These are phyloP conservation scores for Nipponia nippon DNA, from an alignment of 2,113 vertebrate species.

Conservation along the genomic window DNA sequence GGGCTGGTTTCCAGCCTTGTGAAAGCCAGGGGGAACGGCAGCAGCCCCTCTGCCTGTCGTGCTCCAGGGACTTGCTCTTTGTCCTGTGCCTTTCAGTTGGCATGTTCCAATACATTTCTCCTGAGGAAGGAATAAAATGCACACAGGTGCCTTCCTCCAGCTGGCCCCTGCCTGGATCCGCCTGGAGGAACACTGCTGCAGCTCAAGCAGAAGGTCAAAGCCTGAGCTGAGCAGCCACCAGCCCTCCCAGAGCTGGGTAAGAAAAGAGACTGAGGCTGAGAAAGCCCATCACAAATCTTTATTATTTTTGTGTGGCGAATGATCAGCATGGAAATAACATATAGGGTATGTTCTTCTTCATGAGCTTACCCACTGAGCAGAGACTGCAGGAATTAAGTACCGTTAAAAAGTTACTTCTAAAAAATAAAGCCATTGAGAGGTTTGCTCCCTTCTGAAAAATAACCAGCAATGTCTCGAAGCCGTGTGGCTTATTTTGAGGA, in stretches of 20 bases:
- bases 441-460: conserved; percentile 68
- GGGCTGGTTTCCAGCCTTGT: fast-evolving
- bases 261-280: neutral
- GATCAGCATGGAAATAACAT: neutral
- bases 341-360: neutral
- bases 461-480: neutral
- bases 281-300: conserved; percentile 36
- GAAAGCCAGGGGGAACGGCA: too few species aligned
- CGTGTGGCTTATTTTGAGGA: neutral
- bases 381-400: neutral
- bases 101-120: fast-evolving
- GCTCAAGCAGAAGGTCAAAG: neutral
- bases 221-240: neutral
- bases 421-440: conserved; percentile 49
- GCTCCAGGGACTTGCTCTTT: neutral
- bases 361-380: neutral
- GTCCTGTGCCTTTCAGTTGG: neutral
- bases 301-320: conserved; percentile 36
- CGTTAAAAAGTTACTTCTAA: conserved; percentile 46
- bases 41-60: too few species aligned
- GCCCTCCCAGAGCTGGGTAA: neutral
- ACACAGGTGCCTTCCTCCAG: fast-evolving
- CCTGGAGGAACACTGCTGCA: neutral
- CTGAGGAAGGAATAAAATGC: neutral
- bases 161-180: neutral